Conservation (phyloP, 2,113 vertebrate species). For the Eptesicus fuscus region DNA sequence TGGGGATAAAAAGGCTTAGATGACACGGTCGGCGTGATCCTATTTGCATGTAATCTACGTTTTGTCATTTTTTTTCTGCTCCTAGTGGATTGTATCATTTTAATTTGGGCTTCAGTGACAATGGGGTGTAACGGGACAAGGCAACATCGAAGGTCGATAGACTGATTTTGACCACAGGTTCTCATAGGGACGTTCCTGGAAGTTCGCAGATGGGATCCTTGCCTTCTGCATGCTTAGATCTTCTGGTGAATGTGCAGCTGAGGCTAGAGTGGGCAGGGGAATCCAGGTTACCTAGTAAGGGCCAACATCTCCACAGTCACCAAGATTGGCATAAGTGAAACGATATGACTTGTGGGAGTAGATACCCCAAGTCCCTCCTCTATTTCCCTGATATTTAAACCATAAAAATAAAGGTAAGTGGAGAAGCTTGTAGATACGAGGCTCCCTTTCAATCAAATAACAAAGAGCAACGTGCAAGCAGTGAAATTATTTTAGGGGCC, state of each 20-base stretch:
- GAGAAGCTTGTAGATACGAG: neutral
- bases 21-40: accelerated
- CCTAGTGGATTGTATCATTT: neutral
- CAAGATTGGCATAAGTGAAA: neutral
- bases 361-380: neutral
- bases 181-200: neutral
- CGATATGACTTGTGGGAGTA: neutral
- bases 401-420: neutral
- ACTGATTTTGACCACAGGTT: neutral
- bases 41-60: neutral
- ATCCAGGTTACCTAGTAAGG: neutral
- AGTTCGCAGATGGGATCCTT: neutral
- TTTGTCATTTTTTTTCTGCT: neutral
- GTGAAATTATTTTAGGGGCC: neutral
- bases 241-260: neutral
- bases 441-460: neutral
- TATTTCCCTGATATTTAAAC: neutral
- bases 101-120: neutral
- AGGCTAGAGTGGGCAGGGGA: neutral
- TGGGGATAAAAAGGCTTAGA: neutral
- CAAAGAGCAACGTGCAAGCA: neutral
- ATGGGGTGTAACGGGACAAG: neutral
- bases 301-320: neutral
- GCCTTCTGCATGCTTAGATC: neutral
- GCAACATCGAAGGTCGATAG: too few species aligned